Evolutionary conservation across 2,888 invertebrate genomes (phyloP).

Genomic region (Andrena hattorfiana): DNA sequence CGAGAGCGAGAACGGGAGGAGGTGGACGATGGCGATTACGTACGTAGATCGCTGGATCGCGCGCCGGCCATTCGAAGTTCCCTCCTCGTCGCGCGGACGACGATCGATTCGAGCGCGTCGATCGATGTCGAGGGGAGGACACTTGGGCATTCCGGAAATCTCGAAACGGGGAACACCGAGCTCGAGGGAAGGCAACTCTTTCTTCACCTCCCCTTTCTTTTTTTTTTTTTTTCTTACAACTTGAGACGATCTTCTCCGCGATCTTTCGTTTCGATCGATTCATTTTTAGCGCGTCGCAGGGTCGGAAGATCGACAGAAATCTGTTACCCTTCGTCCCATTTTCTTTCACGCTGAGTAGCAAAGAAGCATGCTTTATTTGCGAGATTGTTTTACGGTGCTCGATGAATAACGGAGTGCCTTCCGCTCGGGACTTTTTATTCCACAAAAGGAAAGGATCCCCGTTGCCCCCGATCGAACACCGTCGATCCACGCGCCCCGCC

Average conservation of each 20-base stretch:
- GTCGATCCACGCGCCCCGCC: conserved; percentile 16
- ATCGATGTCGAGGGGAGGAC: conserved; percentile 30
- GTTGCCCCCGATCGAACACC: conserved; percentile 8
- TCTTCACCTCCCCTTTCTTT: no score
- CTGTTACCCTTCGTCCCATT: no score
- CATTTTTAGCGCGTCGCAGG: no score
- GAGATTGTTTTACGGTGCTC: no score
- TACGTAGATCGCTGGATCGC: conserved; percentile 62
- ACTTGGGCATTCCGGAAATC: conserved; percentile 41
- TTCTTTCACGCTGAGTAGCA: background rate
- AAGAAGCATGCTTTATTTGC: background rate
- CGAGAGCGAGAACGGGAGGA: conserved; percentile 14
- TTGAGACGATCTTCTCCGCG: background rate
- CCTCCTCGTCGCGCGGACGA: conserved; percentile 36
- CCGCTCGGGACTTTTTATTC: background rate
- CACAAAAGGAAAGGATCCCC: background rate
- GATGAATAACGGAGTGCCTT: background rate
- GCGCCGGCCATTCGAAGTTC: conserved; percentile 40
- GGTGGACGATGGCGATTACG: conserved; percentile 39
- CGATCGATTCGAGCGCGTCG: conserved; percentile 31
- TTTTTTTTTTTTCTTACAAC: background rate
- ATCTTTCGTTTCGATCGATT: background rate
- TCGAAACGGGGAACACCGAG: background rate
- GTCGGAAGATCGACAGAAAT: no score
- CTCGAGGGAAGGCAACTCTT: background rate